These are phyloP conservation scores for Chaenocephalus aceratus DNA, from an alignment of 2,113 vertebrate species.

Conservation along the genomic window DNA sequence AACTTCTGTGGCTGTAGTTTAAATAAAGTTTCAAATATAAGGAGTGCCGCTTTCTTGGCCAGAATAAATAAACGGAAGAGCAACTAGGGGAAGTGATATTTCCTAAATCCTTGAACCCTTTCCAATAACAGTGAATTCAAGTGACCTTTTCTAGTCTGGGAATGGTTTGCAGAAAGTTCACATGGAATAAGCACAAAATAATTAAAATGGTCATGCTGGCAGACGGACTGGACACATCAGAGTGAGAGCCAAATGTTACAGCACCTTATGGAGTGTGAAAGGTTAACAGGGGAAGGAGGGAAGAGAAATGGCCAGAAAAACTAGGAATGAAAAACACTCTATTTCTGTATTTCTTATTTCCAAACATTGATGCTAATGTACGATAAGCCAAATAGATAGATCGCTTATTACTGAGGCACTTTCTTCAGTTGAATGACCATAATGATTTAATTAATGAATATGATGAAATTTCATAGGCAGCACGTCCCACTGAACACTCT, in stretches of 20 bases:
- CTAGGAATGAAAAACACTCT: slow-evolving; percentile 14
- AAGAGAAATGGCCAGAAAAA: slow-evolving; percentile 37
- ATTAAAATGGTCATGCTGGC: slow-evolving; percentile 69
- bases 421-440: background rate
- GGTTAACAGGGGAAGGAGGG: slow-evolving; percentile 60
- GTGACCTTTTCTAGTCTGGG: slow-evolving; percentile 75
- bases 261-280: slow-evolving; percentile 79
- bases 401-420: background rate
- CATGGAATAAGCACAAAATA: slow-evolving; percentile 72
- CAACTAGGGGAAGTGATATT: slow-evolving; percentile 65
- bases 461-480: background rate
- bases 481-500: background rate
- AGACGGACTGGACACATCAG: slow-evolving; percentile 54
- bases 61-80: slow-evolving; percentile 27
- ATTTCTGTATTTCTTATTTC: background rate
- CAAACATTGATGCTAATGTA: background rate
- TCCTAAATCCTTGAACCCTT: slow-evolving; percentile 67
- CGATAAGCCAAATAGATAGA: background rate
- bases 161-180: slow-evolving; percentile 52
- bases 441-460: slow-evolving; percentile 2
- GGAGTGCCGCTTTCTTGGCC: background rate
- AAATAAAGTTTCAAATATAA: slow-evolving; percentile 1
- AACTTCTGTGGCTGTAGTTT: slow-evolving; percentile 2
- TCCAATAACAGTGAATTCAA: slow-evolving; percentile 70
- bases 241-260: slow-evolving; percentile 72